A percentile compares a stretch with the other conserved stretches of the same genome.
Evolutionary conservation across 2,888 invertebrate species (phyloP).

Genomic region (Mystacides longicornis): DNA sequence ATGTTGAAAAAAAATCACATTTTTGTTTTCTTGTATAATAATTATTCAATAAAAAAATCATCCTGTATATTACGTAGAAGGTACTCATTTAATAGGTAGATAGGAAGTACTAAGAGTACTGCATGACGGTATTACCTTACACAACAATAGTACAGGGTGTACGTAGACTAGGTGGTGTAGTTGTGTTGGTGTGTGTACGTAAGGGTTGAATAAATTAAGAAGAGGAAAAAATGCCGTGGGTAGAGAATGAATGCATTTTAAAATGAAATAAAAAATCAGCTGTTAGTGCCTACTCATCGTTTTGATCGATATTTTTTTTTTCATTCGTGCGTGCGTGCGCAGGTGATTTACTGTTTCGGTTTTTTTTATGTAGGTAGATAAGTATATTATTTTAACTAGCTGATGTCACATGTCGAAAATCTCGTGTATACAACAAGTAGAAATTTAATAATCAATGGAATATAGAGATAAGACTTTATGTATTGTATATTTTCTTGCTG

Average conservation of each 20-base stretch:
- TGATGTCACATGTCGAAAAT: too few species aligned
- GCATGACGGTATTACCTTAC: neutral
- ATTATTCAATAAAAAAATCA: too few species aligned
- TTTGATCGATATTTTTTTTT: slow-evolving; percentile 22
- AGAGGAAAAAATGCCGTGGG: slow-evolving; percentile 19
- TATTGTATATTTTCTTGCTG: too few species aligned
- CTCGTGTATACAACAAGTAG: too few species aligned
- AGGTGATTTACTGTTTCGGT: slow-evolving; percentile 20
- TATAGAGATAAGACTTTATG: too few species aligned
- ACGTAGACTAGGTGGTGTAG: neutral
- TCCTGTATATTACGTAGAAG: neutral
- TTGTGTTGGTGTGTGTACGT: slow-evolving; percentile 16
- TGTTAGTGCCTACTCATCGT: slow-evolving; percentile 17
- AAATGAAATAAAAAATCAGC: slow-evolving; percentile 25
- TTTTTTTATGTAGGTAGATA: neutral
- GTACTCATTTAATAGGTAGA: too few species aligned
- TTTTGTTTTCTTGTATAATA: too few species aligned
- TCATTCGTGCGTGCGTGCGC: slow-evolving; percentile 18
- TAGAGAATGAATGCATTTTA: slow-evolving; percentile 23
- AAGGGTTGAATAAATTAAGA: slow-evolving; percentile 26
- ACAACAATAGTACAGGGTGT: neutral
- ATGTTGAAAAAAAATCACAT: too few species aligned
- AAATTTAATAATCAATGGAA: too few species aligned
- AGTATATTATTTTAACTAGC: too few species aligned
- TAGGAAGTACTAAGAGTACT: too few species aligned